A percentile compares a stretch with the other conserved stretches of the same genome.
Evolutionary conservation across 1,140 invertebrate genomes (phyloP).

Genomic region (Drosophila melanica): DNA sequence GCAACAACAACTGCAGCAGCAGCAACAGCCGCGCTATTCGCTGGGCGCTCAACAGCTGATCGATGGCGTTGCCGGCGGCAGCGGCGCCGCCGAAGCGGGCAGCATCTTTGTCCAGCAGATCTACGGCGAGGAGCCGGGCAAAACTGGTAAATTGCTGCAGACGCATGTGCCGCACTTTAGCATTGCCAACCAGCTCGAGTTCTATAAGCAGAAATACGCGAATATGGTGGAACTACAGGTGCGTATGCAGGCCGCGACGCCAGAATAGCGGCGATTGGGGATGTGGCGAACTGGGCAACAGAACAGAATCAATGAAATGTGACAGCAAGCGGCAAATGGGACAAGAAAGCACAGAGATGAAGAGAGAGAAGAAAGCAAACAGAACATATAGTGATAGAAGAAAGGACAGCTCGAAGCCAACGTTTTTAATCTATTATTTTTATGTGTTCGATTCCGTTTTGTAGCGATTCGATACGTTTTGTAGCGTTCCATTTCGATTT

Average conservation of each 20-base stretch:
- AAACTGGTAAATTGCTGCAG: slow-evolving; percentile 70
- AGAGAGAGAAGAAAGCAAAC: background rate
- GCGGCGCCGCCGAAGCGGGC: slow-evolving; percentile 57
- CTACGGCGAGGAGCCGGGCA: slow-evolving; percentile 70
- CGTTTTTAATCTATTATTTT: background rate
- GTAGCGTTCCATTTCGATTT: background rate
- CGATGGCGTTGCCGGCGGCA: slow-evolving; percentile 63
- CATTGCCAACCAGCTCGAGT: slow-evolving; percentile 75
- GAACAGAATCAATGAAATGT: too few species aligned
- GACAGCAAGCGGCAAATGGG: background rate
- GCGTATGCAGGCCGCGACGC: slow-evolving; percentile 55
- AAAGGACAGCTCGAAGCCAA: background rate
- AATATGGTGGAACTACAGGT: slow-evolving; percentile 84
- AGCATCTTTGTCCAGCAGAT: slow-evolving; percentile 79
- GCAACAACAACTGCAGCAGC: slow-evolving; percentile 50
- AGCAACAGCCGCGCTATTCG: slow-evolving; percentile 50
- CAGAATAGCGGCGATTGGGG: too few species aligned
- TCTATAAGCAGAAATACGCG: slow-evolving; percentile 80
- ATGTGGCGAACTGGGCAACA: too few species aligned
- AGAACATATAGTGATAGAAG: background rate
- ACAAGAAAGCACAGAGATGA: background rate
- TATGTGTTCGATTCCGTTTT: background rate
- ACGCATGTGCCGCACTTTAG: slow-evolving; percentile 78
- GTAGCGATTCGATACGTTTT: background rate
- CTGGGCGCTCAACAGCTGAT: slow-evolving; percentile 58